These are phyloP conservation scores for Hymenochirus boettgeri DNA, from an alignment of 2,113 vertebrate species.

Conservation along the genomic window DNA sequence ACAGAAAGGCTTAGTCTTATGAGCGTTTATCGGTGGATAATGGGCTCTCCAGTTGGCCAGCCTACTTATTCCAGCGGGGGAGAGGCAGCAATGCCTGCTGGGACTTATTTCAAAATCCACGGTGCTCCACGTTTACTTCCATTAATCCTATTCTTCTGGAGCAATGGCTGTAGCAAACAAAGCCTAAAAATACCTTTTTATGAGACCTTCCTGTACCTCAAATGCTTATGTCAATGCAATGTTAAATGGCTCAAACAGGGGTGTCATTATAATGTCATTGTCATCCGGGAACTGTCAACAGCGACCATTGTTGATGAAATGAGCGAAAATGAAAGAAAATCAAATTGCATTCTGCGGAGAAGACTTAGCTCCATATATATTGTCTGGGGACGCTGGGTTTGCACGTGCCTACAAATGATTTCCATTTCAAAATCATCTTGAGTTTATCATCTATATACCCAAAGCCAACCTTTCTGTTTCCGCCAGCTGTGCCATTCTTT, in stretches of 20 bases:
- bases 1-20: conserved; percentile 5
- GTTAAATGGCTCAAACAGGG: conserved; percentile 13
- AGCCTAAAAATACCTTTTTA: conserved; percentile 29
- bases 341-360: background rate
- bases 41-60: background rate
- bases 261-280: conserved; percentile 39
- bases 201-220: conserved; percentile 12
- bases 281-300: conserved; percentile 10
- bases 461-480: too few species aligned
- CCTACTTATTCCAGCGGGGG: background rate
- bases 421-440: too few species aligned
- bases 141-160: conserved; percentile 34
- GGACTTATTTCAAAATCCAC: conserved; percentile 11
- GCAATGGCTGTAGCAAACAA: conserved; percentile 29
- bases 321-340: background rate
- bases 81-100: conserved; percentile 8
- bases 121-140: conserved; percentile 10
- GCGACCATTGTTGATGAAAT: background rate
- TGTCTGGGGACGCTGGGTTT: too few species aligned
- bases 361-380: background rate
- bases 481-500: too few species aligned
- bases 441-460: too few species aligned
- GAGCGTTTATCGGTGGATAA: background rate
- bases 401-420: too few species aligned
- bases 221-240: conserved; percentile 22